phyloP scores from a whole-genome alignment of 2,797 vertebrate species.

The Onychomys leucogaster region DNA sequence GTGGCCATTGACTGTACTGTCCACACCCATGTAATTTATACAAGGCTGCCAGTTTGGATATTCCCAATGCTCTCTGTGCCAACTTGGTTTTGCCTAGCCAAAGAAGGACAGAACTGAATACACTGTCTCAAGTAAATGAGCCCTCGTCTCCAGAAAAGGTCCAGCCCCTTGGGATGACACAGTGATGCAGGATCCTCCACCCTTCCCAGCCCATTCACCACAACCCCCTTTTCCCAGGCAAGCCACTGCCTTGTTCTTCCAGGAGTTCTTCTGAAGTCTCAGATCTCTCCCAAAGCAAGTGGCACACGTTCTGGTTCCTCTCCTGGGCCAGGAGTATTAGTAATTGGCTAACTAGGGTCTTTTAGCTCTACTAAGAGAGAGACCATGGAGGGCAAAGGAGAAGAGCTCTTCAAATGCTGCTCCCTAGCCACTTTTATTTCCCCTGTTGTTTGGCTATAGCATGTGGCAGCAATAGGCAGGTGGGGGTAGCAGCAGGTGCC shows the following conservation, averaged over 20 bases:
- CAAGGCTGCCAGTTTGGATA: neutral
- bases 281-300: neutral
- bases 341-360: neutral
- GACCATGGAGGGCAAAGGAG: neutral
- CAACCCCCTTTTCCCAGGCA: neutral
- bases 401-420: neutral
- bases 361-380: neutral
- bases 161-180: neutral
- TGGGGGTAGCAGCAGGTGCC: neutral
- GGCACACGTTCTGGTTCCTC: neutral
- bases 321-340: no score
- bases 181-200: neutral
- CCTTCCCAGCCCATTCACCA: neutral
- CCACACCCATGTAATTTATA: neutral
- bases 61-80: neutral
- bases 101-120: neutral
- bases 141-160: neutral
- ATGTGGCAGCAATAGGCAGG: neutral
- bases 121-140: neutral
- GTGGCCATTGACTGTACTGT: neutral
- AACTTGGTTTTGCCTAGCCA: neutral
- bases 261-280: conserved; percentile 21
- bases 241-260: neutral
- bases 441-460: neutral
- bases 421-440: neutral